These are phyloP conservation scores for Gymnocephalus cernua DNA, from an alignment of 2,113 vertebrate species.

Conservation along the genomic window DNA sequence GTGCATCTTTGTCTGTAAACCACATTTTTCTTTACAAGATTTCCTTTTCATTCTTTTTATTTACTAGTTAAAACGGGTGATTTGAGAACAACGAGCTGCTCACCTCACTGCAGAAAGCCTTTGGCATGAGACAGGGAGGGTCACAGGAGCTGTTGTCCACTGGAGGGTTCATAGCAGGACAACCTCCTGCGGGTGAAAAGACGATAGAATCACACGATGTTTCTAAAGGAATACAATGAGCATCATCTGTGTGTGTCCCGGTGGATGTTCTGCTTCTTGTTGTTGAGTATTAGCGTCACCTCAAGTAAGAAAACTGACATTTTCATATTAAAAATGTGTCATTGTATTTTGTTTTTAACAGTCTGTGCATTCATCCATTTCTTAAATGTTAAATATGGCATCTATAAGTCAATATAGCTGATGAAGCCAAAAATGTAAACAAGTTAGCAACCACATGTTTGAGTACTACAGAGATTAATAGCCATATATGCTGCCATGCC, in stretches of 20 bases:
- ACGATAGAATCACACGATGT: conserved; percentile 24
- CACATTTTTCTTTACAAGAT: neutral
- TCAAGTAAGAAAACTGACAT: neutral
- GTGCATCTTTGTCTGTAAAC: neutral
- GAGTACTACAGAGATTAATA: conserved; percentile 26
- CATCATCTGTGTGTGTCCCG: neutral
- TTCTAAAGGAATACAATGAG: conserved; percentile 1
- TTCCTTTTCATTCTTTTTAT: neutral
- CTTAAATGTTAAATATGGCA: neutral
- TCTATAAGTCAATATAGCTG: neutral
- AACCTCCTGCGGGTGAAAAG: conserved; percentile 89
- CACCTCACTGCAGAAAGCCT: conserved; percentile 95
- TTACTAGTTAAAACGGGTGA: neutral
- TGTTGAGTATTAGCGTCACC: too few species aligned
- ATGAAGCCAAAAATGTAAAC: neutral
- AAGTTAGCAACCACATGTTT: neutral
- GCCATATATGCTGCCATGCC: conserved; percentile 23
- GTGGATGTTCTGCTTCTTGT: neutral
- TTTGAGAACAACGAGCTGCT: conserved; percentile 51
- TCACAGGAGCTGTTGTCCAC: conserved; percentile 92
- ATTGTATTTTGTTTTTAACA: neutral
- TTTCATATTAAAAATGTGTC: neutral
- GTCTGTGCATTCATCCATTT: neutral
- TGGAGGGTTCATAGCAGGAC: conserved; percentile 87
- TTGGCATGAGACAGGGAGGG: conserved; percentile 90